Conservation (phyloP, 2,113 vertebrate genomes). For the Mus musculus region DNA sequence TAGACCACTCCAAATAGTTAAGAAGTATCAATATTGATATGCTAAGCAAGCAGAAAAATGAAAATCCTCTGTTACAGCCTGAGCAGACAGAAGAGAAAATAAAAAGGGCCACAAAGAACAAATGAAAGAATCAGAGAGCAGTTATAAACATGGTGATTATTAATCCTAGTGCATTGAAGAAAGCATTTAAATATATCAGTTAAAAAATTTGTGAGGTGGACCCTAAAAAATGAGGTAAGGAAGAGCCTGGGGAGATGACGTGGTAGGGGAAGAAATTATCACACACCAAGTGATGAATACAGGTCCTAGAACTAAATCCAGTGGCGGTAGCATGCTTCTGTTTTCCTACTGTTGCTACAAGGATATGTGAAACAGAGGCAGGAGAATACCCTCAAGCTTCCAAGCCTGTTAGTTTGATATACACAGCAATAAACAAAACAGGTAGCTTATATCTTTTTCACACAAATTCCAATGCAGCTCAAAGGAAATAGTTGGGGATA, state of each 20-base stretch:
- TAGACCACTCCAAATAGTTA: not conserved
- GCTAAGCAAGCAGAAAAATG: not conserved
- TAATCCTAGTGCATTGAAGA: not conserved
- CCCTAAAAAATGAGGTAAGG: not conserved
- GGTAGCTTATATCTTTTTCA: not conserved
- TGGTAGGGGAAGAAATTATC: not conserved
- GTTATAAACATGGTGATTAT: not conserved
- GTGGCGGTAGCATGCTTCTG: not conserved
- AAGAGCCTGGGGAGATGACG: not conserved
- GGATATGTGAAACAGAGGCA: not conserved
- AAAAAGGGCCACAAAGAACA: not conserved
- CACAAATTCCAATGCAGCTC: not conserved
- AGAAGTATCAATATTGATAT: not conserved
- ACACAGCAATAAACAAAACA: not conserved
- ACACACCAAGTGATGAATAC: not conserved
- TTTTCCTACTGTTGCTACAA: not conserved
- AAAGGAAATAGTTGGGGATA: not conserved
- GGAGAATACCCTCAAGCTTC: not conserved
- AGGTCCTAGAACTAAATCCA: not conserved
- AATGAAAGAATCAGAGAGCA: not conserved
- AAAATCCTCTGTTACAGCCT: not conserved
- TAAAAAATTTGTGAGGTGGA: not conserved
- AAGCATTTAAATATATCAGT: not conserved
- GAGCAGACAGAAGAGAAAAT: not conserved
- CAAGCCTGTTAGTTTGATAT: not conserved